Conservation (phyloP, 2,113 vertebrate genomes). For the Gymnorhina tibicen region DNA sequence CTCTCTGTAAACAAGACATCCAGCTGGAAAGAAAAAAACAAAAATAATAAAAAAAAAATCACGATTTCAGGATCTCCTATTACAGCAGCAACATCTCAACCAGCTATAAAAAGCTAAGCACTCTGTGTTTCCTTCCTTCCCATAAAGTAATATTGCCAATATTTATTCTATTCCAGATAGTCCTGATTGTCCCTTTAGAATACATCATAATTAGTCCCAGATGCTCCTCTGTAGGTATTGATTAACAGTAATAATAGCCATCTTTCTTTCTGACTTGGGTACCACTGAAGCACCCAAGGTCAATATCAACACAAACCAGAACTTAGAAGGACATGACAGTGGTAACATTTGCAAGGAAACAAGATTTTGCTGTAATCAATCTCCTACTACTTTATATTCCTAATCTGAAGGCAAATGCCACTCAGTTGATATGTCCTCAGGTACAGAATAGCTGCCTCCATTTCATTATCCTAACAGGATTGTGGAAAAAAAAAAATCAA, state of each 20-base stretch:
- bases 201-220: neutral
- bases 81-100: neutral
- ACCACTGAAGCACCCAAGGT: neutral
- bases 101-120: neutral
- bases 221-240: neutral
- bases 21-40: neutral
- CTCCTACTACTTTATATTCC: slow-evolving; percentile 14
- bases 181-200: neutral
- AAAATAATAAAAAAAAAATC: too few species aligned
- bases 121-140: neutral
- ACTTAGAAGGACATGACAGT: neutral
- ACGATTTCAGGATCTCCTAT: neutral
- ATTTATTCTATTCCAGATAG: neutral
- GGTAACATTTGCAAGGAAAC: neutral
- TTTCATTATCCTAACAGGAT: slow-evolving; percentile 36
- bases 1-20: neutral
- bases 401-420: slow-evolving; percentile 24
- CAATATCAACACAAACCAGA: neutral
- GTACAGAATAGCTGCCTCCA: slow-evolving; percentile 1
- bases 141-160: neutral
- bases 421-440: neutral
- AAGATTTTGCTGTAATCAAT: slow-evolving; percentile 27
- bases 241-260: neutral
- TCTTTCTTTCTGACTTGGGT: neutral
- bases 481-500: neutral